Evolutionary conservation across 2,113 vertebrate species (phyloP).

Genomic region (Cynocephalus volans): DNA sequence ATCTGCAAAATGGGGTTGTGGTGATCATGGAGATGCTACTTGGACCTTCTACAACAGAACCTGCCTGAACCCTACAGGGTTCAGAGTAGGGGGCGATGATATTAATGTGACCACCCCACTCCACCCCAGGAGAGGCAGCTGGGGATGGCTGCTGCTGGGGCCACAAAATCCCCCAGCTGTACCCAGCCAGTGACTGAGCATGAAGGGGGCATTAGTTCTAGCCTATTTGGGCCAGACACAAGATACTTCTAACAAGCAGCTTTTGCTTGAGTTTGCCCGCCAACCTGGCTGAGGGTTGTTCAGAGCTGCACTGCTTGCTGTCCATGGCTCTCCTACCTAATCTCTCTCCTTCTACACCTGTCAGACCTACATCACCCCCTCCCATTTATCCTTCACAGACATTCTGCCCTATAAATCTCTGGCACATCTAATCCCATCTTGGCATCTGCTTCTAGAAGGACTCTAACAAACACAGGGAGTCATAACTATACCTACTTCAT

Average conservation of each 20-base stretch:
- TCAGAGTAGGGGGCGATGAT: neutral
- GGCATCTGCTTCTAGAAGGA: neutral
- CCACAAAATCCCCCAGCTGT: accelerated
- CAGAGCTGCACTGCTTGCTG: neutral
- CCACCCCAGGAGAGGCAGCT: neutral
- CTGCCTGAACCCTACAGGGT: neutral
- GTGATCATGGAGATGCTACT: neutral
- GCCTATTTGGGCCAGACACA: neutral
- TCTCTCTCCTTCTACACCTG: neutral
- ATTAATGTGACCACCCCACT: neutral
- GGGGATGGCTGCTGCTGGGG: neutral
- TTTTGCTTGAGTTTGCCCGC: neutral
- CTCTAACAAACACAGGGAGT: neutral
- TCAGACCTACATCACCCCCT: neutral
- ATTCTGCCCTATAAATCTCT: neutral
- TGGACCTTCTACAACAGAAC: neutral
- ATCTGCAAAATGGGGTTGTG: neutral
- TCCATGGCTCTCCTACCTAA: neutral
- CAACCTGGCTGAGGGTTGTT: too few species aligned
- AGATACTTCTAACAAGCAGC: neutral
- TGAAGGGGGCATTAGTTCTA: accelerated
- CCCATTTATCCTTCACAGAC: neutral
- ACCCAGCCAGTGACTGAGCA: neutral
- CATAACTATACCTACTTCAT: neutral
- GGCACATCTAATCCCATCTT: too few species aligned